Conservation (phyloP, 2,113 vertebrate species). For the Tachuris rubrigastra region DNA sequence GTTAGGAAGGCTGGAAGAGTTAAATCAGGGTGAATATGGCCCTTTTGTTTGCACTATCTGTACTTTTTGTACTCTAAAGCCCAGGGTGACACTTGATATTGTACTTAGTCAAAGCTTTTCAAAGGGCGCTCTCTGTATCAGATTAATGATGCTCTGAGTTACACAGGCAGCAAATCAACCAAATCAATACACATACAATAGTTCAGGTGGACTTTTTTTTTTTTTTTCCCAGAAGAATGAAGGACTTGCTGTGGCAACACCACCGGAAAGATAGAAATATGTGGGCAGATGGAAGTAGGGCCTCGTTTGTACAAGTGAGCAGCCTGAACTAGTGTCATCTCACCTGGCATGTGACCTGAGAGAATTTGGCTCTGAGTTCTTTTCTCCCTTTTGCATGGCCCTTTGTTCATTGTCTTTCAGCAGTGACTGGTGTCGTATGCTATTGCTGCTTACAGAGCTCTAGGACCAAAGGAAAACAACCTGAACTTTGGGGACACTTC, state of each 20-base stretch:
- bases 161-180: constrained; percentile 68
- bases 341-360: constrained; percentile 55
- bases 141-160: constrained; percentile 61
- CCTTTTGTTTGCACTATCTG: constrained; percentile 54
- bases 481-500: background rate
- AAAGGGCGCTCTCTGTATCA: constrained; percentile 50
- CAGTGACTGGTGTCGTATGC: background rate
- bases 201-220: constrained; percentile 51
- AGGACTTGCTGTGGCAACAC: constrained; percentile 68
- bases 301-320: constrained; percentile 37
- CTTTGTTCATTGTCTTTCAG: constrained; percentile 59
- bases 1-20: background rate
- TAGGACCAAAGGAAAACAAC: constrained; percentile 8
- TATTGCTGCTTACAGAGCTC: background rate
- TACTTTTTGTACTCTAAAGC: constrained; percentile 50
- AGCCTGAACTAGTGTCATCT: constrained; percentile 43
- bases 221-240: constrained; percentile 18
- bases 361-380: constrained; percentile 38
- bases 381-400: constrained; percentile 27
- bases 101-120: constrained; percentile 53
- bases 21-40: constrained; percentile 8
- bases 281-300: constrained; percentile 61
- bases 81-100: constrained; percentile 50
- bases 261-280: constrained; percentile 44
- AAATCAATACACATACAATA: constrained; percentile 53